Conservation (phyloP, 2,888 invertebrate species). For the Hypena proboscidalis region DNA sequence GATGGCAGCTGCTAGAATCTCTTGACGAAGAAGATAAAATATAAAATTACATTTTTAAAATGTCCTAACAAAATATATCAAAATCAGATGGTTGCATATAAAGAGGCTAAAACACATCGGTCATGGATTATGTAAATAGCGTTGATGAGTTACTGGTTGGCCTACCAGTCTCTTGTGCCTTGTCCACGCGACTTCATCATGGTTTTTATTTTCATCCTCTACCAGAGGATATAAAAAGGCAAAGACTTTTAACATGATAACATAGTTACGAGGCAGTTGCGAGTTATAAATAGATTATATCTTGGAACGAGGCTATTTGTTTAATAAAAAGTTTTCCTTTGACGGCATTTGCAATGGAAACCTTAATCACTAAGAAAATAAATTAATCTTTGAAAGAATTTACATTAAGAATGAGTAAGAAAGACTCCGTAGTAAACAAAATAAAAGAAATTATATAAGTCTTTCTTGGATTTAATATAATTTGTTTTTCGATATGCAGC, state of each 20-base stretch:
- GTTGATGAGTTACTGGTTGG: no score
- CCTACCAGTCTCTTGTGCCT: background rate
- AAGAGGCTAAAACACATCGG: no score
- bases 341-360: background rate
- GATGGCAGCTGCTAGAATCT: no score
- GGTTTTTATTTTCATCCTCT: constrained; percentile 2
- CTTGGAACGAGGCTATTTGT: constrained; percentile 1
- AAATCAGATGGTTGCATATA: no score
- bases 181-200: background rate
- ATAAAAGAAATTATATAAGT: no score
- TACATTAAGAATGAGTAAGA: background rate
- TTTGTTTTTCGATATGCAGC: no score
- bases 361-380: no score
- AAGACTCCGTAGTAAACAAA: background rate
- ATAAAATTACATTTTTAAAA: no score
- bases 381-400: background rate
- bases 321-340: constrained; percentile 1
- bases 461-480: no score
- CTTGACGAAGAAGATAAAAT: no score
- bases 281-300: constrained; percentile 23
- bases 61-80: no score
- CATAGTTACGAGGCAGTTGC: constrained; percentile 10
- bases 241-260: constrained; percentile 15
- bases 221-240: constrained; percentile 1
- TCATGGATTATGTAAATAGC: no score